These are phyloP conservation scores for Tribolium castaneum DNA, from an alignment of 1,140 invertebrate species.

Conservation along the genomic window DNA sequence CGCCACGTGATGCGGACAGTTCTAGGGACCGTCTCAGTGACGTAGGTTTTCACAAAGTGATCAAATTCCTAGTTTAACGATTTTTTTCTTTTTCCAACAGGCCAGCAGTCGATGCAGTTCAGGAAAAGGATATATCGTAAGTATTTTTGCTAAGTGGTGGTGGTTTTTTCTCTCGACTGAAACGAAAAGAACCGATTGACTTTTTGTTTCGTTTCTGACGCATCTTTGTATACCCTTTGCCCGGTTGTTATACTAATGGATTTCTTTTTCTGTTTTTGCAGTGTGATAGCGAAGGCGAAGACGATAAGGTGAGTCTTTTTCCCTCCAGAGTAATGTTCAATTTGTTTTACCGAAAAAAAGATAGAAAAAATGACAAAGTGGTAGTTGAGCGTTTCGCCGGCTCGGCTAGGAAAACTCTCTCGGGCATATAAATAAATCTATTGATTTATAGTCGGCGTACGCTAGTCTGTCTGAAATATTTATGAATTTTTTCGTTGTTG, in stretches of 20 bases:
- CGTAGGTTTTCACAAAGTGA: slow-evolving; percentile 68
- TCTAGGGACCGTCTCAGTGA: slow-evolving; percentile 83
- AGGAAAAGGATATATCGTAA: slow-evolving; percentile 90
- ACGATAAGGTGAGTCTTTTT: slow-evolving; percentile 78
- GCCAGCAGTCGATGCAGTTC: slow-evolving; percentile 87
- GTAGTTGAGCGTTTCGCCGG: slow-evolving; percentile 31
- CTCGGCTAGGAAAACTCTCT: slow-evolving; percentile 3
- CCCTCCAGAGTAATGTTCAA: slow-evolving; percentile 4
- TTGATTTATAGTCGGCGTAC: background rate
- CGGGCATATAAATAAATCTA: slow-evolving; percentile 18
- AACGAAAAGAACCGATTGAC: slow-evolving; percentile 50
- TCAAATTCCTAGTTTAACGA: background rate
- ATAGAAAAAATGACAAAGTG: slow-evolving; percentile 30
- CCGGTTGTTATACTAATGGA: slow-evolving; percentile 50
- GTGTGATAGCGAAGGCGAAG: slow-evolving; percentile 91
- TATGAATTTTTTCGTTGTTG: slow-evolving; percentile 13
- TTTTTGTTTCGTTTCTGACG: slow-evolving; percentile 52
- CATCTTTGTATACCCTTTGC: slow-evolving; percentile 6
- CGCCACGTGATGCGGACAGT: slow-evolving; percentile 79
- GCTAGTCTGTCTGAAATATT: background rate
- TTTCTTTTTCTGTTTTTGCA: slow-evolving; percentile 72
- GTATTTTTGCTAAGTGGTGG: slow-evolving; percentile 61
- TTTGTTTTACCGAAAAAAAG: slow-evolving; percentile 36
- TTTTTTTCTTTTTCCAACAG: slow-evolving; percentile 65
- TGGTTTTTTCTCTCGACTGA: slow-evolving; percentile 11